Conservation (phyloP, 2,797 vertebrate genomes). For the Sebastolobus altivelis region DNA sequence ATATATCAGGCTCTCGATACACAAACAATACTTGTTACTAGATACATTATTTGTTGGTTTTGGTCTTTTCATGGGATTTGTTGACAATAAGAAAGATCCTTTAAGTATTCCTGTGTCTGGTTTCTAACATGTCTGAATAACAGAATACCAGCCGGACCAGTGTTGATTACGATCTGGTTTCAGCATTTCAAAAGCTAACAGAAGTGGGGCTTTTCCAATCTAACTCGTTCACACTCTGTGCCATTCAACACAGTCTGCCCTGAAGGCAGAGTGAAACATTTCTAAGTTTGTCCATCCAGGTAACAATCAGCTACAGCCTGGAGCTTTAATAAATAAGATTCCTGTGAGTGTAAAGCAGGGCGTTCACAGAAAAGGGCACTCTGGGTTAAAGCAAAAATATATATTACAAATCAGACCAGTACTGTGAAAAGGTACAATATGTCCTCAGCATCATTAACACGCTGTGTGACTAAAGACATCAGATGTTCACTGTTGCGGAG, state of each 20-base stretch:
- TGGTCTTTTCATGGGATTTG: neutral
- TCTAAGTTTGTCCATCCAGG: slow-evolving; percentile 43
- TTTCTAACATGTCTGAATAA: neutral
- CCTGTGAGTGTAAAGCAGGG: neutral
- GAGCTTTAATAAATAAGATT: slow-evolving; percentile 14
- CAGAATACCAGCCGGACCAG: neutral
- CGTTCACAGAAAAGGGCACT: neutral
- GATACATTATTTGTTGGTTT: neutral
- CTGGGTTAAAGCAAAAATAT: neutral
- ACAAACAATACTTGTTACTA: neutral
- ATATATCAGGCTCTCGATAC: neutral
- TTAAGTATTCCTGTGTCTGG: neutral
- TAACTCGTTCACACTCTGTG: neutral
- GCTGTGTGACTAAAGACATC: neutral
- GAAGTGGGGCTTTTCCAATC: slow-evolving; percentile 7
- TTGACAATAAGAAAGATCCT: neutral
- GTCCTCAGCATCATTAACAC: slow-evolving; percentile 1
- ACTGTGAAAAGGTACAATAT: neutral
- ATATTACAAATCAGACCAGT: neutral
- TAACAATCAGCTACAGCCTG: slow-evolving; percentile 30
- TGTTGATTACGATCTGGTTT: slow-evolving; percentile 30
- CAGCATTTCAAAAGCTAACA: neutral
- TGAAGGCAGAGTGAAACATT: slow-evolving; percentile 10
- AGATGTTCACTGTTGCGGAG: neutral
- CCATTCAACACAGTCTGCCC: neutral